phyloP scores from a whole-genome alignment of 2,888 invertebrate genomes.

The Poecilobothrus nobilitatus region DNA sequence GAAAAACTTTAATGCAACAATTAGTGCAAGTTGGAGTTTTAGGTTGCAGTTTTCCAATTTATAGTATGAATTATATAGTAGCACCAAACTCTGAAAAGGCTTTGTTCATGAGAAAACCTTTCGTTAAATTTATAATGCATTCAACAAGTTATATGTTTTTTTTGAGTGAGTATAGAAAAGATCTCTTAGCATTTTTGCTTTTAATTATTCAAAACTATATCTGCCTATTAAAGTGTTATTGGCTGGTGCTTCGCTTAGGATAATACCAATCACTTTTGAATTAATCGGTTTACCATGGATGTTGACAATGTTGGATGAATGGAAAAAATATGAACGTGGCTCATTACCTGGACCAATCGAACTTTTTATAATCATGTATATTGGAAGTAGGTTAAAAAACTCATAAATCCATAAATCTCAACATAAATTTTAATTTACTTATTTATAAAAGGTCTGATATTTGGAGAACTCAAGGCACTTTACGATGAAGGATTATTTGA shows the following conservation, averaged over 20 bases:
- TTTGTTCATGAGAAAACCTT: conserved; percentile 90
- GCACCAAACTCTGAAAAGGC: conserved; percentile 84
- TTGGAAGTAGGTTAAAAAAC: conserved; percentile 60
- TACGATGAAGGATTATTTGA: conserved; percentile 86
- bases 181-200: background rate
- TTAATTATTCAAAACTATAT: conserved; percentile 5
- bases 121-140: conserved; percentile 97
- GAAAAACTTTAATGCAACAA: conserved; percentile 83
- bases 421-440: conserved; percentile 4
- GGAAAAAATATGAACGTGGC: conserved; percentile 71
- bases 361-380: conserved; percentile 75
- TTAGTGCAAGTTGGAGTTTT: conserved; percentile 76
- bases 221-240: conserved; percentile 60
- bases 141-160: conserved; percentile 94
- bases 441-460: conserved; percentile 67
- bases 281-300: conserved; percentile 72
- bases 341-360: conserved; percentile 72
- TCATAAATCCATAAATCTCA: background rate
- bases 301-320: conserved; percentile 61
- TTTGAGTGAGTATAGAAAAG: conserved; percentile 66
- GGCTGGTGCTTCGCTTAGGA: conserved; percentile 86
- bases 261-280: conserved; percentile 72
- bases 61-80: conserved; percentile 85
- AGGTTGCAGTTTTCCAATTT: conserved; percentile 86
- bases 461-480: conserved; percentile 84